A percentile compares a stretch with the other conserved stretches of the same genome.
phyloP scores from a whole-genome alignment of 1,140 invertebrate genomes.

The Ericerus pela region DNA sequence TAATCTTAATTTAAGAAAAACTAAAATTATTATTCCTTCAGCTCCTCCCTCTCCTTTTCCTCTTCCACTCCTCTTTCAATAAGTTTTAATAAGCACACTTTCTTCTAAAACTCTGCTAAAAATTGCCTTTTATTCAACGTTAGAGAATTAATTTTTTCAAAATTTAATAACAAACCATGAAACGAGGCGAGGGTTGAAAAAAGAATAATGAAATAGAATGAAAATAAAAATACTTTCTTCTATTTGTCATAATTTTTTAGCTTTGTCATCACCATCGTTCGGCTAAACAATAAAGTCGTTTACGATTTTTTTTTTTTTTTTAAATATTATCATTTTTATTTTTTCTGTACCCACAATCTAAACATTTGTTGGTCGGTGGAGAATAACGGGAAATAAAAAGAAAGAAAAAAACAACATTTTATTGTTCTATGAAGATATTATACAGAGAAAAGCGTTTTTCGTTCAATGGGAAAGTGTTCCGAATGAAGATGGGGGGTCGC shows the following conservation, averaged over 20 bases:
- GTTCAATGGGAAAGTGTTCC: not conserved
- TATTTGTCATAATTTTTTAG: not conserved
- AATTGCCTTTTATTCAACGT: not conserved
- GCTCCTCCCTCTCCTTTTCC: not conserved
- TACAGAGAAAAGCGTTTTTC: not conserved
- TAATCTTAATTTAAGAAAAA: too few relatives aligned
- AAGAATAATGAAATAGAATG: too few relatives aligned
- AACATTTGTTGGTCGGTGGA: too few relatives aligned
- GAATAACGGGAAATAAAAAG: too few relatives aligned
- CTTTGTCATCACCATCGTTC: not conserved
- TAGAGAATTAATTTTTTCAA: not conserved
- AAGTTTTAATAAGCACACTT: not conserved
- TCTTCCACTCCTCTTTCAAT: not conserved
- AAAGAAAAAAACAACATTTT: not conserved
- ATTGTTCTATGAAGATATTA: constrained; percentile 9
- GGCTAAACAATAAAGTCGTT: not conserved
- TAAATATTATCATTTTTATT: too few relatives aligned
- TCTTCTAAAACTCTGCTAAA: not conserved
- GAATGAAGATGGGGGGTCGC: not conserved
- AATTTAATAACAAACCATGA: constrained; percentile 5
- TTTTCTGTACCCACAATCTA: too few relatives aligned
- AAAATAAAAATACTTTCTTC: not conserved
- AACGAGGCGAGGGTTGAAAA: too few relatives aligned
- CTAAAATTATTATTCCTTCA: too few relatives aligned
- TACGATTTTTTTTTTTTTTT: not conserved